A percentile compares a stretch with the other conserved stretches of the same genome.
These are phyloP conservation scores for Gouania willdenowi DNA, from an alignment of 2,797 vertebrate genomes.

Conservation along the genomic window DNA sequence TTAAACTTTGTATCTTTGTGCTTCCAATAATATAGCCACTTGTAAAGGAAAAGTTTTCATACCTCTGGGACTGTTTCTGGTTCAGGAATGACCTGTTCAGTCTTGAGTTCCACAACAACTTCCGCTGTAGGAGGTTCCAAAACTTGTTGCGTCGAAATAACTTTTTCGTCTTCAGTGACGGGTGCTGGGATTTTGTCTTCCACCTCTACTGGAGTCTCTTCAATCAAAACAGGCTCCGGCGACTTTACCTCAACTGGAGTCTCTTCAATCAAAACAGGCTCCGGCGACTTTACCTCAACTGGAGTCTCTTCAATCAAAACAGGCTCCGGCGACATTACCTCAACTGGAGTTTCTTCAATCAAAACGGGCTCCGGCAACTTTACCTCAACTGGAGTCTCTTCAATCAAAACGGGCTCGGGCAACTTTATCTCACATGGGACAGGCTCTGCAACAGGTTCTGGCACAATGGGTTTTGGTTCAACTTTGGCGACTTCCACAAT, in stretches of 20 bases:
- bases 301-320: background rate
- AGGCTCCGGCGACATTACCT: conserved; percentile 1
- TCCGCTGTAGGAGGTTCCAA: conserved; percentile 5
- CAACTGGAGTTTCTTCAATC: conserved; percentile 1
- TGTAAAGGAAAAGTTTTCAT: conserved; percentile 1
- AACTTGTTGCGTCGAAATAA: no score
- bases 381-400: conserved; percentile 18
- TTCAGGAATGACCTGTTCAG: conserved; percentile 34
- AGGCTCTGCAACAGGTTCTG: conserved; percentile 14
- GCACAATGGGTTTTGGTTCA: conserved; percentile 15
- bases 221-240: conserved; percentile 2
- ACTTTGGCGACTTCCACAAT: conserved; percentile 6
- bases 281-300: conserved; percentile 9
- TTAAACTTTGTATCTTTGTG: no score
- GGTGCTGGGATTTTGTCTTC: no score
- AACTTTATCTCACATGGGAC: conserved; percentile 8
- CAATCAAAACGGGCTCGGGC: conserved; percentile 9
- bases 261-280: conserved; percentile 8
- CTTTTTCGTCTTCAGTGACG: no score
- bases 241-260: background rate
- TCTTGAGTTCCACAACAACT: conserved; percentile 14
- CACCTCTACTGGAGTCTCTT: no score
- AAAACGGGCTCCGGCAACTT: background rate
- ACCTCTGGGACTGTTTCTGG: conserved; percentile 40
- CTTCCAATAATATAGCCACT: no score